Base-by-base conservation (phyloP, 2,797 vertebrate genomes). In the Streptopelia turtur region DNA sequence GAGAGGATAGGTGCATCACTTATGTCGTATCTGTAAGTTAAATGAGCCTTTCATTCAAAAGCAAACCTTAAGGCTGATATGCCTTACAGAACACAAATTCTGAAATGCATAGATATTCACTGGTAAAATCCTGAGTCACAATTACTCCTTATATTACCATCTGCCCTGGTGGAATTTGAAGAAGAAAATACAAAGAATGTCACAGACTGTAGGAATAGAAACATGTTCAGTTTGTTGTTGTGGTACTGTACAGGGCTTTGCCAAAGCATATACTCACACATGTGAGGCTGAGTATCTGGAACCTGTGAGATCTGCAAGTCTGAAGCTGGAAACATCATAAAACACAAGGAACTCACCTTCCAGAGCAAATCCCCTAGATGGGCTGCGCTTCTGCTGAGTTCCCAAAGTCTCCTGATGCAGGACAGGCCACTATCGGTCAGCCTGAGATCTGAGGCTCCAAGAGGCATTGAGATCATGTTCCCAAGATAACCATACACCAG, bases 401-500 rank as follows among this genome's bases (percentile, higher is more conserved):
- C 55, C 63, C 52, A 43, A 41, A 86, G 28, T 15, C 43, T 90
- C 43, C n/a, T 37, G 30, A 45, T 16, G 18, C 45, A 61, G 61
- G 14, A 33, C 85, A 82, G 47, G 47, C 55, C 39, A 15, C 71
- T 72, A 0, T 28, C 1, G 0, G 50, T 71, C 65, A 93, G 93
- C 59, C 77, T 55, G 39, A 93, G 94, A 87, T 49, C 80, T 68
- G 47, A 83, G 59, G 85, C 70, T 94, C 50, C 90, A 56, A 20
- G 35, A 76, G 74, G 50, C 66, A 49, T 5, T 76, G 86, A 84
- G 70, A 82, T 93, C 88, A 70, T 5, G 1, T 94, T 93, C 87
- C 83, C 90, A 89, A 89, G 86, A 83, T 30, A 95, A 63, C 88
- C 57, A 61, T 39, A 37, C 75, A 61, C 93, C 90, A 95, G 83